Conservation (phyloP, 2,797 vertebrate genomes). For the Anguilla pacifica region DNA sequence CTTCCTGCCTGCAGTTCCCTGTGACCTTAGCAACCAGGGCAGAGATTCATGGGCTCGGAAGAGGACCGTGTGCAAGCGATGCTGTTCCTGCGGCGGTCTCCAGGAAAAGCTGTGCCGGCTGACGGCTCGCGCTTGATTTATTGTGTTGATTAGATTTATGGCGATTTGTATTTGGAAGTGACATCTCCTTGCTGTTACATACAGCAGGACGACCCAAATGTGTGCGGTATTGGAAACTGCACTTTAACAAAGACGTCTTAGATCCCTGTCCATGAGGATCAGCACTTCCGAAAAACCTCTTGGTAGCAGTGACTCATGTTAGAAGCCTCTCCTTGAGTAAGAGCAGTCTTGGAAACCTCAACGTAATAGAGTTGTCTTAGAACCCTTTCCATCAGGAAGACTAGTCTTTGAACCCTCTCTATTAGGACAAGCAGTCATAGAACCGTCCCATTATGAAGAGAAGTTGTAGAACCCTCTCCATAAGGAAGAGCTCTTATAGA, state of each 20-base stretch:
- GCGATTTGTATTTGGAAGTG: slow-evolving; percentile 25
- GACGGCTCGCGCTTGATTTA: slow-evolving; percentile 41
- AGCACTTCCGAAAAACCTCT: neutral
- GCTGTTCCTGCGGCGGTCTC: slow-evolving; percentile 44
- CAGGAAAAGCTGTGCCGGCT: slow-evolving; percentile 41
- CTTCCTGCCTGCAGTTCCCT: slow-evolving; percentile 51
- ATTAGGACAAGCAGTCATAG: too few relatives aligned
- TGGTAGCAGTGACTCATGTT: neutral
- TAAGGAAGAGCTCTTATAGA: neutral
- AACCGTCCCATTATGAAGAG: too few relatives aligned
- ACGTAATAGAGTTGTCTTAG: neutral
- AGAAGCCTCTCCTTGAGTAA: neutral
- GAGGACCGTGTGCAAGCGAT: slow-evolving; percentile 44
- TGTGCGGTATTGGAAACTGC: neutral
- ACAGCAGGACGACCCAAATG: too few relatives aligned
- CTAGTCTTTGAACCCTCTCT: too few relatives aligned
- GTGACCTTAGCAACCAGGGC: slow-evolving; percentile 48
- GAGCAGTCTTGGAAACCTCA: neutral
- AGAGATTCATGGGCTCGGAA: slow-evolving; percentile 48
- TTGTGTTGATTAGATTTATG: slow-evolving; percentile 53
- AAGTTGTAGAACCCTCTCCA: neutral
- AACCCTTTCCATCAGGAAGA: neutral
- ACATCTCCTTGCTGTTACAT: neutral
- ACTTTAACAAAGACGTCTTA: too few relatives aligned
- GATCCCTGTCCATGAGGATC: neutral